Base-by-base conservation (phyloP, 2,888 invertebrate species). In the Coenonympha arcania region DNA sequence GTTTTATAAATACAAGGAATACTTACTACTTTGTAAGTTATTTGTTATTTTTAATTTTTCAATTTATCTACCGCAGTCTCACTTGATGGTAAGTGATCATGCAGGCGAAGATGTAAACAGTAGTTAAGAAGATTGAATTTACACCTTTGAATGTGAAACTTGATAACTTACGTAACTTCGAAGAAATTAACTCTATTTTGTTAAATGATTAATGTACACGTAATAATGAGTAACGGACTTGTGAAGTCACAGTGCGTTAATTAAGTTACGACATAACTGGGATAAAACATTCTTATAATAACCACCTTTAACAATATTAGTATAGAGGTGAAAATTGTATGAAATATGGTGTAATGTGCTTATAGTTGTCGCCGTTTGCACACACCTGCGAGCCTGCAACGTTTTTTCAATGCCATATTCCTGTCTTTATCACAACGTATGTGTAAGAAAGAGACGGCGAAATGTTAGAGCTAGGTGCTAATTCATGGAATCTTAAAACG, bases 181-280 rank as follows among this genome's bases (percentile, higher is more conserved):
- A 57, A 56, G 55, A 56, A 61, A 62, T 63, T 60, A 63, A 58
- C 59, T 62, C 50, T 42, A 48, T 54, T 60, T 57, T 61, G 59
- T 56, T 54, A 58, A 53, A 57, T 60, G 58, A 61, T 63, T 63
- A 63, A 63, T 60, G 58, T 63, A 60, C 58, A 59, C 60, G 58
- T 57, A 57, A 60, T 62, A 63, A 63, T 62, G 54, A 62, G 61
- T 69, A 68, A 65, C 68, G 63, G 62, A 64, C 65, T 68, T 65
- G 77, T 74, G 72, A 77, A 68, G 68, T 78, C 69, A 61, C 79
- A 79, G 79, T 67, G 69, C 65, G 54, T 61, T 61, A 62, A 60
- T 60, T 58, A 60, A 49, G 52, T 54, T 54, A 44, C 13, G 30
- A 33, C 48, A 48, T 42, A 18, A 13, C 13, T 15, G 6, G 26